Evolutionary conservation across 2,888 invertebrate species (phyloP), one percentile per base, ranked within the genome.

Genomic region (Adelphocoris suturalis): DNA sequence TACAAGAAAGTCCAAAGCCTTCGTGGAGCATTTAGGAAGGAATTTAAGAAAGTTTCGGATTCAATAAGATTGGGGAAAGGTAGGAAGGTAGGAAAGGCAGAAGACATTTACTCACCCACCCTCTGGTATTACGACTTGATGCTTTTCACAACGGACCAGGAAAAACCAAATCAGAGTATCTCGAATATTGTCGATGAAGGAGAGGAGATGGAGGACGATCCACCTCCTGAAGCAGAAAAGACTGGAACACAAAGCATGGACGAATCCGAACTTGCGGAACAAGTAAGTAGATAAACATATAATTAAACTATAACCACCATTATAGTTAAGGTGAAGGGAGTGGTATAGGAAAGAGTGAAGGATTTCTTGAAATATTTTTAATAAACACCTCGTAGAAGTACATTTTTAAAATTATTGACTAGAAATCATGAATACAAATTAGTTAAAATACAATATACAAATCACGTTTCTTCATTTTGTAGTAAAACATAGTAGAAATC

Each of bases 1-100:
- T n/a, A n/a, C n/a, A n/a, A n/a, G n/a, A n/a, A n/a, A n/a, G n/a
- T n/a, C n/a, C n/a, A n/a, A n/a, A n/a, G n/a, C n/a, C n/a, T n/a
- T n/a, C n/a, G n/a, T 37, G 89, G 89, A 57, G 68, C 55, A 23
- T 89, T 89, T 28, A 48, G 89, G 57, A 57, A 61, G 76, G 89
- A 89, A 23, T 76, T 82, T 5, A 89, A 57, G 81, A 81, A 89
- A 89, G 78, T 89, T 46, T 23, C 23, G 61, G 89, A 89, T 46
- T 68, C 52, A n/a, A 5, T 48, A 81, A 47, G 80, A 37, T 68
- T 19, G 46, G 78, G 57, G 48, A 82, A 82, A 82, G 0, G 78
- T 80, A 23, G n/a, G n/a, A n/a, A n/a, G n/a, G n/a, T n/a, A n/a
- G n/a, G n/a, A n/a, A n/a, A n/a, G n/a, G n/a, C 80, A 52, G 16